These are phyloP conservation scores for Pygocentrus nattereri DNA, from an alignment of 2,797 vertebrate genomes.

Conservation along the genomic window DNA sequence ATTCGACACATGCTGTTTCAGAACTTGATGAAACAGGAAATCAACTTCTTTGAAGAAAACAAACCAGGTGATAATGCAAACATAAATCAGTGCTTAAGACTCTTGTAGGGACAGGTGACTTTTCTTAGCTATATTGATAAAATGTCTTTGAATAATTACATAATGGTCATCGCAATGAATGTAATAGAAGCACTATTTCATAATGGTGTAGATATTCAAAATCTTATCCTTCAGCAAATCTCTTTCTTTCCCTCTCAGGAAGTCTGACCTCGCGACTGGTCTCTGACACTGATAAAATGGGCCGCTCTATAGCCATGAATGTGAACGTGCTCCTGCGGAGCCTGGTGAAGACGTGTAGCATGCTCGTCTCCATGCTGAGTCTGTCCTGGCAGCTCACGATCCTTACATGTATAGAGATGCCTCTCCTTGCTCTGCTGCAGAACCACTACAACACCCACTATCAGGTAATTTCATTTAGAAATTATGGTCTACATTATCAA, in stretches of 20 bases:
- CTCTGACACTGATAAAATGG: constrained; percentile 86
- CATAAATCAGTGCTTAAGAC: not conserved
- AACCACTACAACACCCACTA: constrained; percentile 74
- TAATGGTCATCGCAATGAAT: too few relatives aligned
- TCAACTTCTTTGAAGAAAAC: constrained; percentile 86
- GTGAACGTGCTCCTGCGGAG: constrained; percentile 81
- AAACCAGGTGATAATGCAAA: constrained; percentile 77
- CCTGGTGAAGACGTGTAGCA: constrained; percentile 75
- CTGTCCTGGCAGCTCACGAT: constrained; percentile 86
- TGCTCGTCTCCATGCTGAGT: constrained; percentile 82
- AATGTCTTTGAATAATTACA: not conserved
- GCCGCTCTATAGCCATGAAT: constrained; percentile 79
- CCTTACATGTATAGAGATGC: constrained; percentile 82
- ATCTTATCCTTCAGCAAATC: not conserved
- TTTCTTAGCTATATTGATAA: not conserved
- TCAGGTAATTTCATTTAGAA: too few relatives aligned
- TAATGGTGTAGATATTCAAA: not conserved
- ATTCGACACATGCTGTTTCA: constrained; percentile 81
- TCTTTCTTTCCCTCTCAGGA: constrained; percentile 71
- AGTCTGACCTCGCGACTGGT: constrained; percentile 81
- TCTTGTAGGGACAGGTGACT: not conserved
- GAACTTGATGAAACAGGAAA: constrained; percentile 84
- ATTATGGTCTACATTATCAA: too few relatives aligned
- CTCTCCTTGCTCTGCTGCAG: constrained; percentile 70
- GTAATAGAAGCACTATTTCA: not conserved